Evolutionary conservation across 2,797 vertebrate species (phyloP), one percentile per base, ranked within the genome.

Genomic region (Catamblyrhynchus diadema): DNA sequence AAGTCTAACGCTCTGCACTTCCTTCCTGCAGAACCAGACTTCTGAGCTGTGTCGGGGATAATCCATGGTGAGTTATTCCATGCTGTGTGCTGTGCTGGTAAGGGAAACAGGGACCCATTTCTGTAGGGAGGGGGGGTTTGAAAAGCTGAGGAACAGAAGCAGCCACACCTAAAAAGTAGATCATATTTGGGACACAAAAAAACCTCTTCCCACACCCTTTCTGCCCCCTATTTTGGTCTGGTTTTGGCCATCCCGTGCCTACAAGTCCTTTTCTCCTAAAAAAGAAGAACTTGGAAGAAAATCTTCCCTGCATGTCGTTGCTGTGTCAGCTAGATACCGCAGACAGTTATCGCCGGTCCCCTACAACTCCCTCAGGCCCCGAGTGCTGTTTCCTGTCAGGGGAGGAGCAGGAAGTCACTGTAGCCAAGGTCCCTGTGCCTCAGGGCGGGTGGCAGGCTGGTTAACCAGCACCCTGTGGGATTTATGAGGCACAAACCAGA

Each of bases 11-110:
- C 41, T 50, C 41, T 71, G 2, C 24, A 14, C 23, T 95, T 93
- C 79, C 88, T 88, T 47, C 70, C 80, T 41, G 44, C 85, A 98
- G 98, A 98, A 2, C 59, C 47, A 33, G 80, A 96, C 25, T 95
- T 96, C 56, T 98, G 80, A 97, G 8, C 73, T 22, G 32, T 8
- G 28, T 30, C 50, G 41, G 17, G 15, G 27, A 53, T 22, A 7
- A 33, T n/a, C 14, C 7, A 9, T 7, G 95, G 98, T 98, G 66
- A 72, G 96, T 95, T 85, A 72, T 0, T 2, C 8, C 4, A 2
- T 75, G 30, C 19, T 60, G 7, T 4, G 2, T 66, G 33, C 32
- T 0, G 0, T 61, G 35, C 10, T 64, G 10, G 8, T 21, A 19
- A 45, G 42, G 67, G 28, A 47, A 59, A 27, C 1, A 0, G 1